Conservation (phyloP, 2,888 invertebrate species). For the Aspidiotus destructor region DNA sequence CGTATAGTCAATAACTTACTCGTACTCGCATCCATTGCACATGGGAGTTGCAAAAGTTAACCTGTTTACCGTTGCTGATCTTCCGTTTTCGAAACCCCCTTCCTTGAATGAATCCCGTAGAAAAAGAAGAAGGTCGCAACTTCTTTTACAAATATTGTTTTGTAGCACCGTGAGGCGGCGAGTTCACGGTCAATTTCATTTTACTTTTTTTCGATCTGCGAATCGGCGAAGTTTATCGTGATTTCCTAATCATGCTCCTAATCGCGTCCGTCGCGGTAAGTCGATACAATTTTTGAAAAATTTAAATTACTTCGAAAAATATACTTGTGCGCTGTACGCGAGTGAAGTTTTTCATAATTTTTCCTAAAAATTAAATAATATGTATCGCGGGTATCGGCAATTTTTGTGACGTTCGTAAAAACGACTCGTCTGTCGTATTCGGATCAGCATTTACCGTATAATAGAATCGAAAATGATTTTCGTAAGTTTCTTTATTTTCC, state of each 20-base stretch:
- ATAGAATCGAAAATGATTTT: no score
- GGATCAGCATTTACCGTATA: no score
- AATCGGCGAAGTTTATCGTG: no score
- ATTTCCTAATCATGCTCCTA: neutral
- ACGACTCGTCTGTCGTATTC: no score
- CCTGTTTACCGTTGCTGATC: conserved; percentile 2
- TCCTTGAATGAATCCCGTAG: conserved; percentile 4
- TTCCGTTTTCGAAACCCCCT: neutral
- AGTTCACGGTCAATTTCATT: conserved; percentile 4
- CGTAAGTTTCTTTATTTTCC: no score
- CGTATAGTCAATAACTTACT: neutral
- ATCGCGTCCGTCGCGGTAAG: neutral
- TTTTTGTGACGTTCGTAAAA: no score
- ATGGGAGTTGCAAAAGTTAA: conserved; percentile 2
- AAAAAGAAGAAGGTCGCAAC: neutral
- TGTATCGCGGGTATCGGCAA: no score
- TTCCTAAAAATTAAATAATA: no score
- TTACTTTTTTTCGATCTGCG: neutral
- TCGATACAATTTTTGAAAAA: neutral
- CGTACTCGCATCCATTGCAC: neutral
- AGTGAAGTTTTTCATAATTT: no score
- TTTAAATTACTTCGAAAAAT: no score
- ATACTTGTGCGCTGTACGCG: no score
- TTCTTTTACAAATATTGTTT: neutral
- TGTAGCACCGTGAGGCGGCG: neutral